Evolutionary conservation across 2,113 vertebrate species (phyloP).

Genomic region (Opisthocomus hoazin): DNA sequence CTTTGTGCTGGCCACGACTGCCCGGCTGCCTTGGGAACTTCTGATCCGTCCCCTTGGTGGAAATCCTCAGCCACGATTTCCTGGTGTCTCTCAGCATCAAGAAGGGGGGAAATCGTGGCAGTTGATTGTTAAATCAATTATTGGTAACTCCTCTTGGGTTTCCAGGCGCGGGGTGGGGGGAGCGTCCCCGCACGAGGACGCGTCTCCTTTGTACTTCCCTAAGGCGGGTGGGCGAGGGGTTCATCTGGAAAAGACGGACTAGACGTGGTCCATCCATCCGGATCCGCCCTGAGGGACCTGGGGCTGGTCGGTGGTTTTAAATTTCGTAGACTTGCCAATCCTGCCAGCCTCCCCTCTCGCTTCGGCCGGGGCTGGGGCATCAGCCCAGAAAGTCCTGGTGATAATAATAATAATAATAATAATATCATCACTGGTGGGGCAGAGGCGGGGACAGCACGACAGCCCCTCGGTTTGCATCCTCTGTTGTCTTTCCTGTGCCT

Average conservation of each 20-base stretch:
- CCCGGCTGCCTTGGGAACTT: background rate
- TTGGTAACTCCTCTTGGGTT: background rate
- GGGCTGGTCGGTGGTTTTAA: background rate
- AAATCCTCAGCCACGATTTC: background rate
- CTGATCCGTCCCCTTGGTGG: background rate
- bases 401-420: background rate
- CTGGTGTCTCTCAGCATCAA: background rate
- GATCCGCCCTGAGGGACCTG: background rate
- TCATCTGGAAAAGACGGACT: background rate
- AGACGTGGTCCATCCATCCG: no score
- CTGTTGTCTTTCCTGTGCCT: background rate
- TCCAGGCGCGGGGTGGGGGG: background rate
- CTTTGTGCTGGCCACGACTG: background rate
- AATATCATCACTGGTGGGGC: background rate
- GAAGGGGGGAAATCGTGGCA: no score
- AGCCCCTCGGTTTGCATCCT: background rate
- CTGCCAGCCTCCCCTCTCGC: background rate
- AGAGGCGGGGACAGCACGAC: background rate
- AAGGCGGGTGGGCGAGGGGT: background rate
- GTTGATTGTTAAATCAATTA: no score
- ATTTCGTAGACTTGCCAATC: background rate
- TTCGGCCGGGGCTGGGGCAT: background rate
- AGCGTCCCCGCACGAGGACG: fast-evolving
- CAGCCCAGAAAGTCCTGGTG: background rate
- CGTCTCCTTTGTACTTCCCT: background rate